Evolutionary conservation across 1,140 invertebrate species (phyloP).

Genomic region (Drosophila pseudoobscura): DNA sequence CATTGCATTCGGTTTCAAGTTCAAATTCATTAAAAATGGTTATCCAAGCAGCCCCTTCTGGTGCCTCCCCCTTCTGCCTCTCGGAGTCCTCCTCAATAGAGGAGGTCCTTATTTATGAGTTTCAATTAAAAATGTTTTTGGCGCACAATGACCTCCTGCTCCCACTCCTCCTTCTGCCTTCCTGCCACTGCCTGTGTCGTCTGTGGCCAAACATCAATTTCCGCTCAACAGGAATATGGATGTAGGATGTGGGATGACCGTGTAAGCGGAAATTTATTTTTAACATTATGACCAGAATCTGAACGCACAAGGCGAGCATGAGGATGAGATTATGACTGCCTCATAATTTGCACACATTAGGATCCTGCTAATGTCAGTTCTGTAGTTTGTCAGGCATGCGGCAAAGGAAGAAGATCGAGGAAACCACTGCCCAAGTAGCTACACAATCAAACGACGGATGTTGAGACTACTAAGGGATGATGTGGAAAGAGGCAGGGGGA

Average conservation of each 20-base stretch:
- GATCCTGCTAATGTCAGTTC: slow-evolving; percentile 61
- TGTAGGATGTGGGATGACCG: not conserved
- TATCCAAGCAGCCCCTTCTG: not conserved
- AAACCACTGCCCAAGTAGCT: not conserved
- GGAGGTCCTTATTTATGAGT: slow-evolving; percentile 70
- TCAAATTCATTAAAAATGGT: slow-evolving; percentile 55
- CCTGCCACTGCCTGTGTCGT: not conserved
- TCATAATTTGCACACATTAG: slow-evolving; percentile 73
- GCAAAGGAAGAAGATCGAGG: slow-evolving; percentile 17
- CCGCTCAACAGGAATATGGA: slow-evolving; percentile 13
- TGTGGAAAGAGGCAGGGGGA: not conserved
- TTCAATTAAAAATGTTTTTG: slow-evolving; percentile 77
- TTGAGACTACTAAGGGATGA: slow-evolving; percentile 34
- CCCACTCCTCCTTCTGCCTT: not conserved
- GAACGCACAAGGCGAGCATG: not conserved
- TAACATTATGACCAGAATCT: slow-evolving; percentile 64
- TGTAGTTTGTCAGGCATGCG: slow-evolving; percentile 60
- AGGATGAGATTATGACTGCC: not conserved
- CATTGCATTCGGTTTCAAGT: slow-evolving; percentile 46
- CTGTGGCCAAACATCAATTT: slow-evolving; percentile 43
- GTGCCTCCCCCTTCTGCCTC: not conserved
- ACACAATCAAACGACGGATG: slow-evolving; percentile 8
- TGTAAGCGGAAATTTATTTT: slow-evolving; percentile 74
- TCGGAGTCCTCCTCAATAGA: not conserved
- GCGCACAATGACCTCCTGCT: slow-evolving; percentile 26